These are phyloP conservation scores for Drosophila limbata DNA, from an alignment of 2,888 invertebrate genomes.

Conservation along the genomic window DNA sequence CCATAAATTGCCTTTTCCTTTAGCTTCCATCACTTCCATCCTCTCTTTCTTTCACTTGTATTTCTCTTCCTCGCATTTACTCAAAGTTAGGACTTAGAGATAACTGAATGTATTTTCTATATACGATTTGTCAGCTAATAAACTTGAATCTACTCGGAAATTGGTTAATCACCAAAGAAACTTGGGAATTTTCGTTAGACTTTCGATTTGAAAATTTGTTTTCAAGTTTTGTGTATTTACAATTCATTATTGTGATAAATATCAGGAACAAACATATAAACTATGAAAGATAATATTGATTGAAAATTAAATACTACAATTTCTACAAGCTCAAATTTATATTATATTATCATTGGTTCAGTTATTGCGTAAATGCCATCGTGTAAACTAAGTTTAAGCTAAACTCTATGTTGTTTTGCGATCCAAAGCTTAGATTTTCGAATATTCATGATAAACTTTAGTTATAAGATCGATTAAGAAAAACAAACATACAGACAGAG, in stretches of 20 bases:
- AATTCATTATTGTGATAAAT: too few species aligned
- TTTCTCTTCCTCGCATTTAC: background rate
- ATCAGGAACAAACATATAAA: too few species aligned
- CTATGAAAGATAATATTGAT: too few species aligned
- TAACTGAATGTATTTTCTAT: constrained; percentile 18
- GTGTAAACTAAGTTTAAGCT: background rate
- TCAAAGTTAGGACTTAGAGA: background rate
- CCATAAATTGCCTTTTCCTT: constrained; percentile 44
- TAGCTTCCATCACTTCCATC: background rate
- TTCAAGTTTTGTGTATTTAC: too few species aligned
- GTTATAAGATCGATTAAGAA: background rate
- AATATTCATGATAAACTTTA: background rate
- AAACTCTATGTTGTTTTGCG: background rate
- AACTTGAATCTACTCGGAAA: constrained; percentile 1
- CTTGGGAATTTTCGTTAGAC: background rate
- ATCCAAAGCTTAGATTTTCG: background rate
- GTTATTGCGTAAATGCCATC: too few species aligned
- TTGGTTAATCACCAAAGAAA: background rate
- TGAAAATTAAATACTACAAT: too few species aligned
- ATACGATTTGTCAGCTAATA: constrained; percentile 10
- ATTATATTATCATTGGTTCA: too few species aligned
- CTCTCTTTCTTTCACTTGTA: background rate
- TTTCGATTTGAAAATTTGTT: background rate
- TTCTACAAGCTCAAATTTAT: too few species aligned
- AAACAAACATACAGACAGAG: background rate